A percentile compares a stretch with the other conserved stretches of the same genome.
These are phyloP conservation scores for Vanessa cardui DNA, from an alignment of 2,888 invertebrate species.

Conservation along the genomic window DNA sequence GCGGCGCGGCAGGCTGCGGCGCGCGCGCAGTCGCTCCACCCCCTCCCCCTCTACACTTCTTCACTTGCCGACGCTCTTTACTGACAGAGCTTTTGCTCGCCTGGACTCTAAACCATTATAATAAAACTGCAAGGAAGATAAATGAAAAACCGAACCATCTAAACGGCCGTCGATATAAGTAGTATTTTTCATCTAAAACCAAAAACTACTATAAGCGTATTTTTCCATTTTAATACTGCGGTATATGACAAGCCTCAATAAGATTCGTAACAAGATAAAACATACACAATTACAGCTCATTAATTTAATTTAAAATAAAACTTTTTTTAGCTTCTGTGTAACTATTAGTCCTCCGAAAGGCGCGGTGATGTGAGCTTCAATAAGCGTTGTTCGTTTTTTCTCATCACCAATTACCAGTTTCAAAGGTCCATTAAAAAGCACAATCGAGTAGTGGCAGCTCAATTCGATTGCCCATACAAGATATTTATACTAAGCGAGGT, in stretches of 20 bases:
- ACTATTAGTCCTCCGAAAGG: constrained; percentile 53
- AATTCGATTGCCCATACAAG: constrained; percentile 55
- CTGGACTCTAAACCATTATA: constrained; percentile 54
- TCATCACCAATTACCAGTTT: constrained; percentile 71
- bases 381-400: constrained; percentile 66
- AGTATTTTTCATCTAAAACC: background rate
- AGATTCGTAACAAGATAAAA: background rate
- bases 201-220: background rate
- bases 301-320: constrained; percentile 42
- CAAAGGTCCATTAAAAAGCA: constrained; percentile 63
- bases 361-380: constrained; percentile 53
- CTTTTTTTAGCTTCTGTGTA: constrained; percentile 53
- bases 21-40: constrained; percentile 57
- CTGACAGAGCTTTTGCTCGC: constrained; percentile 70
- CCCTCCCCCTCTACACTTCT: constrained; percentile 44
- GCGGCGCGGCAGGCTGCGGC: constrained; percentile 47
- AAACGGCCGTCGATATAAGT: background rate
- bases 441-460: constrained; percentile 50
- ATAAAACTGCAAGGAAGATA: constrained; percentile 65
- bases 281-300: background rate
- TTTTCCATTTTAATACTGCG: background rate
- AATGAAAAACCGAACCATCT: constrained; percentile 48
- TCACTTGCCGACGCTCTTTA: constrained; percentile 48
- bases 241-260: background rate
- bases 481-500: background rate